Evolutionary conservation across 2,797 vertebrate species (phyloP).

Genomic region (Borostomias antarcticus): DNA sequence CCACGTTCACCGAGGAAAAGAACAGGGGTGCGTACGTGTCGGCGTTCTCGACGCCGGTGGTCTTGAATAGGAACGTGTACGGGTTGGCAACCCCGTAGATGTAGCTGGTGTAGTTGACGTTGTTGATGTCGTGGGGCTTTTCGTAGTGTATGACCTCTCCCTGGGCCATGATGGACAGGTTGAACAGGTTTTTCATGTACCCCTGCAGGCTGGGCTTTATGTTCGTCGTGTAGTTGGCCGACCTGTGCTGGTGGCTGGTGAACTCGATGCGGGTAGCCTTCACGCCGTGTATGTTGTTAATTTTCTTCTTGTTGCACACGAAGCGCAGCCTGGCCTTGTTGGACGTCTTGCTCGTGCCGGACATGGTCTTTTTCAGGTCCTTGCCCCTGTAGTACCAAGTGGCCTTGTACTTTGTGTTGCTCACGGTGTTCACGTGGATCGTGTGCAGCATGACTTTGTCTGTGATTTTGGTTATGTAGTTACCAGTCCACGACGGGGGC

Average conservation of each 20-base stretch:
- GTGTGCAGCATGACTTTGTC: background rate
- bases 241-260: background rate
- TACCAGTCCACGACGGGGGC: background rate
- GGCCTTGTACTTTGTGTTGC: background rate
- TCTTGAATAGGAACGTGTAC: background rate
- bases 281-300: background rate
- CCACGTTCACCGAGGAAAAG: background rate
- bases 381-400: background rate
- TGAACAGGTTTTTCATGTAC: background rate
- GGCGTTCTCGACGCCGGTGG: background rate
- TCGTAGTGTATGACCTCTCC: background rate
- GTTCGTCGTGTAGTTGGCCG: background rate
- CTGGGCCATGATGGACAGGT: background rate
- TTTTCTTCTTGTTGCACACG: background rate
- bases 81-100: constrained; percentile 1
- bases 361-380: background rate
- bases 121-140: background rate
- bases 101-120: background rate
- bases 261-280: background rate
- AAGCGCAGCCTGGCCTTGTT: background rate
- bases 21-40: background rate
- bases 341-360: background rate
- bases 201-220: background rate
- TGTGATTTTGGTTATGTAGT: background rate
- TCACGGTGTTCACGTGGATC: constrained; percentile 1